These are phyloP conservation scores for Pterocles gutturalis DNA, from an alignment of 2,113 vertebrate genomes.

Conservation along the genomic window DNA sequence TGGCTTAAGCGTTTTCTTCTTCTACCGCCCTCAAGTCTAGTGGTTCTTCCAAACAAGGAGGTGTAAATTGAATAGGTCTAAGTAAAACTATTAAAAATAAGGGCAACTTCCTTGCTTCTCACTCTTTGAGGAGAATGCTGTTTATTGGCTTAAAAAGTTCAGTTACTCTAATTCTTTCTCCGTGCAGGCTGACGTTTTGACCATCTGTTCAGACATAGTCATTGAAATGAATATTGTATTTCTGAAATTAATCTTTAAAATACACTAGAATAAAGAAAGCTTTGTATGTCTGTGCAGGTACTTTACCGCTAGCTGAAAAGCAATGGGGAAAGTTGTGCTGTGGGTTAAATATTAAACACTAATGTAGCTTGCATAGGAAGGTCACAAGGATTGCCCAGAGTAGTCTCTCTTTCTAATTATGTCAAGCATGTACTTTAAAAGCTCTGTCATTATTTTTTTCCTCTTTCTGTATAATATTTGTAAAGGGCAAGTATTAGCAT, in stretches of 20 bases:
- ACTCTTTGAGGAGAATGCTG: background rate
- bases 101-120: background rate
- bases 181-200: background rate
- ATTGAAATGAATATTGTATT: background rate
- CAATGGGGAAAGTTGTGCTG: background rate
- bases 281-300: background rate
- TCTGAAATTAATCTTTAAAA: background rate
- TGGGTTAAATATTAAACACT: background rate
- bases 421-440: background rate
- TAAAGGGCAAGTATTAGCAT: constrained; percentile 67
- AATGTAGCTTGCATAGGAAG: background rate
- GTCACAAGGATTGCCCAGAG: background rate
- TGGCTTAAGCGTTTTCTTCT: background rate
- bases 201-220: background rate
- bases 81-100: background rate
- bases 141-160: background rate
- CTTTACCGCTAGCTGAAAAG: background rate
- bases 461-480: constrained; percentile 18
- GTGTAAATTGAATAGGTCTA: background rate
- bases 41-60: background rate
- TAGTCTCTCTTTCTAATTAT: background rate
- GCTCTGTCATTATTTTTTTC: background rate
- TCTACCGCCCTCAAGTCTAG: background rate
- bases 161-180: background rate
- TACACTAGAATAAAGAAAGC: background rate